phyloP scores from a whole-genome alignment of 2,888 invertebrate genomes.

The Troides helena region DNA sequence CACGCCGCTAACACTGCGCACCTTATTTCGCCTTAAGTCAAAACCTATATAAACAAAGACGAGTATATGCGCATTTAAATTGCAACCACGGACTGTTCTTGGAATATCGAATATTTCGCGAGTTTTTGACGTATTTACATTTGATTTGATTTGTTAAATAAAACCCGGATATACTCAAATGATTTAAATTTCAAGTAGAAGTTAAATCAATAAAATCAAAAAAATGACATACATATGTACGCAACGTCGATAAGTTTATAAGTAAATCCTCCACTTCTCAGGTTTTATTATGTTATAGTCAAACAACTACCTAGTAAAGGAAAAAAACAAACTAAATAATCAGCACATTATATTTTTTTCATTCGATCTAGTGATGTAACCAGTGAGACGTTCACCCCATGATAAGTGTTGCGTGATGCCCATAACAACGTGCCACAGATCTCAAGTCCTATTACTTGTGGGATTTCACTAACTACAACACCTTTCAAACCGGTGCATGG shows the following conservation, averaged over 20 bases:
- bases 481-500: no score
- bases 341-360: no score
- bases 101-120: conserved; percentile 20
- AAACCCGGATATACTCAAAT: neutral
- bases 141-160: conserved; percentile 17
- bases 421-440: no score
- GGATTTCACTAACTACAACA: no score
- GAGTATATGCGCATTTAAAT: conserved; percentile 10
- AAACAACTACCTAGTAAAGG: no score
- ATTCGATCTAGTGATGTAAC: no score
- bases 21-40: neutral
- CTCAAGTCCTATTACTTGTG: no score
- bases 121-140: conserved; percentile 14
- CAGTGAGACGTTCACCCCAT: no score
- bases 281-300: no score
- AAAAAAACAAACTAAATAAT: no score
- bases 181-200: neutral
- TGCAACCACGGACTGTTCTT: conserved; percentile 10
- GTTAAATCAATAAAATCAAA: neutral
- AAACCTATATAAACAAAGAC: conserved; percentile 17
- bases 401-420: no score
- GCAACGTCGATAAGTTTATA: neutral
- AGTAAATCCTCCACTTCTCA: neutral
- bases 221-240: neutral
- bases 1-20: conserved; percentile 10